Percentiles rank a stretch among this genome's conserved stretches.
phyloP scores from a whole-genome alignment of 2,113 vertebrate species.

The Syrrhaptes paradoxus region DNA sequence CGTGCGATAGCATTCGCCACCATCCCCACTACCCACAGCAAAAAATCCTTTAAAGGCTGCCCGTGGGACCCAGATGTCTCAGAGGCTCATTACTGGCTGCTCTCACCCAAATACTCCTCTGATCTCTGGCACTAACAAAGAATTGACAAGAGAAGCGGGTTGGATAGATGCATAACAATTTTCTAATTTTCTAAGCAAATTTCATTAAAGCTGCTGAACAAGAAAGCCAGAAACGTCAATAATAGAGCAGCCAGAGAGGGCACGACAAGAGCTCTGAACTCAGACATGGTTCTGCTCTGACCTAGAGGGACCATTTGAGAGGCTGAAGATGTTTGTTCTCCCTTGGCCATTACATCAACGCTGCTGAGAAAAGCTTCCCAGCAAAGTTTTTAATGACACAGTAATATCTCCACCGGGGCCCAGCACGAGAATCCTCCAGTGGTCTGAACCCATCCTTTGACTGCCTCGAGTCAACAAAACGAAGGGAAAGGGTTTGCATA shows the following conservation, averaged over 20 bases:
- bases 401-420: accelerated
- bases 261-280: neutral
- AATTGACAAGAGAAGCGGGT: neutral
- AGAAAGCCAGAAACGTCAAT: neutral
- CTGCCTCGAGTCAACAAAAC: neutral
- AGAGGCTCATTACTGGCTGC: neutral
- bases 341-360: neutral
- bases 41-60: neutral
- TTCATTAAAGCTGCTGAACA: neutral
- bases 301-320: neutral
- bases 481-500: neutral
- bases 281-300: neutral
- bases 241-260: neutral
- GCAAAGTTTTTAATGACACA: neutral
- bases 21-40: too few relatives aligned
- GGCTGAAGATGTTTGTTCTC: neutral
- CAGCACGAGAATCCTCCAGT: accelerated
- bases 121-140: neutral
- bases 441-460: neutral
- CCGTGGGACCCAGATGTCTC: neutral
- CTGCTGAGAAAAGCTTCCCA: neutral
- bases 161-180: neutral
- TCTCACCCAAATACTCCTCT: neutral
- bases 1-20: neutral
- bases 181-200: constrained; percentile 7